A percentile compares a stretch with the other conserved stretches of the same genome.
Conservation (phyloP, 2,113 vertebrate species). For the Amia ocellicauda region DNA sequence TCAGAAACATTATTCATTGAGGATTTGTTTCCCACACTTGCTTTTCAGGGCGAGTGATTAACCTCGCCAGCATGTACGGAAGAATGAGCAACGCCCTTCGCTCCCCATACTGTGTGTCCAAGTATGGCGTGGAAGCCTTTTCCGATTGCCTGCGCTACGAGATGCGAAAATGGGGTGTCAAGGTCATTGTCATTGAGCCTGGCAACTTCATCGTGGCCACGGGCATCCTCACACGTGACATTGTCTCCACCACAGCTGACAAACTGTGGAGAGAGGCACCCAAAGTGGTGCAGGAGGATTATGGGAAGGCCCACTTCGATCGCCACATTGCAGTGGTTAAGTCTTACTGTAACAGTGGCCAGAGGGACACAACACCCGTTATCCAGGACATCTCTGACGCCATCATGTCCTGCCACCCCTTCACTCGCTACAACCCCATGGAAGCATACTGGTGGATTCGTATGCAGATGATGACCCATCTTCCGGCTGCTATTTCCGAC, state of each 20-base stretch:
- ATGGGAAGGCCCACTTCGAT: constrained; percentile 67
- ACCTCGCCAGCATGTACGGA: constrained; percentile 75
- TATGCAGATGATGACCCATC: constrained; percentile 71
- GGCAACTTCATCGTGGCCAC: constrained; percentile 79
- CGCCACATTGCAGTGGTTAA: constrained; percentile 63
- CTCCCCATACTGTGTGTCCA: constrained; percentile 80
- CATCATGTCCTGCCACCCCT: constrained; percentile 61
- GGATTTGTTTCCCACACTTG: too few species aligned
- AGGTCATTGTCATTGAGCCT: constrained; percentile 72
- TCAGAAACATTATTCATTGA: too few species aligned
- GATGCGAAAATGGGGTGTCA: constrained; percentile 80
- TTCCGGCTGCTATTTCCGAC: constrained; percentile 73
- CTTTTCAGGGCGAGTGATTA: constrained; percentile 75
- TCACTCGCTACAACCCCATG: constrained; percentile 71
- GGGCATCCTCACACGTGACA: constrained; percentile 61
- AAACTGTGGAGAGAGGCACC: constrained; percentile 70
- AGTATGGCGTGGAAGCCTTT: constrained; percentile 78
- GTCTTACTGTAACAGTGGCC: constrained; percentile 64
- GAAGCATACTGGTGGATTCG: constrained; percentile 78
- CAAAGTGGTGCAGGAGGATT: constrained; percentile 60
- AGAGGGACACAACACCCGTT: constrained; percentile 58
- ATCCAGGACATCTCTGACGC: constrained; percentile 70
- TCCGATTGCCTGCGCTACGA: constrained; percentile 82
- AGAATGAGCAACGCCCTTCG: constrained; percentile 66
- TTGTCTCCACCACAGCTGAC: constrained; percentile 55